Base-by-base conservation (phyloP, 1,140 invertebrate genomes). In the Dolichoris vasculosae region DNA sequence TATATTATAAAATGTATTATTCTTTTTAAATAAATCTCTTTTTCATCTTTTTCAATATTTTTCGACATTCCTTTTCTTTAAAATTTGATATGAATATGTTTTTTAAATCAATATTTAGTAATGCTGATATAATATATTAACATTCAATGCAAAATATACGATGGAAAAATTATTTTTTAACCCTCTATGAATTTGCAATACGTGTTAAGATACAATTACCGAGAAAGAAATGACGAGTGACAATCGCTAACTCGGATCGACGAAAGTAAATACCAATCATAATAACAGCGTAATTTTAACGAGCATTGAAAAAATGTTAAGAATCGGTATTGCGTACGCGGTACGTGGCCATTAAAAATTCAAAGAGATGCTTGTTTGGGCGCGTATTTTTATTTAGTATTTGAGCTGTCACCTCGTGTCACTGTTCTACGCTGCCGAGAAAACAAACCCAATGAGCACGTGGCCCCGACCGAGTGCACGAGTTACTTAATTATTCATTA, bases 401-500 rank as follows among this genome's bases (percentile, higher is more conserved):
- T 59, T 59, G 13, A 59, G 40, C 23, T 46, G 40, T 46, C 71
- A n/a, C 38, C 20, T 46, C 8, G 20, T n/a, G 40, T 75, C 43
- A n/a, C 32, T 43, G 3, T n/a, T 0, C 9, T 30, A 13, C 55
- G 2, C 26, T 26, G 23, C 20, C 55, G 55, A 59, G 55, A 26
- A 59, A 26, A 59, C 55, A 17, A 13, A 26, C 35, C 3, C 13
- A 32, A 8, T 35, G 26, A 43, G 35, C 82, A 64, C 55, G 40
- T 64, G 73, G n/a, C 59, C 59, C 82, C 55, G 59, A 83, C 3
- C 73, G 73, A 83, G 38, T 67, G 40, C 55, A 77, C 40, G 48
- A 55, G 73, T 77, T 83, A 83, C 73, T 83, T 83, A 83, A 83
- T 83, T 76, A 67, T 73, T 83, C 82, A 77, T 83, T 83, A 83